A percentile compares a stretch with the other conserved stretches of the same genome.
phyloP scores from a whole-genome alignment of 2,888 invertebrate species.

The Flexamia atlantica region DNA sequence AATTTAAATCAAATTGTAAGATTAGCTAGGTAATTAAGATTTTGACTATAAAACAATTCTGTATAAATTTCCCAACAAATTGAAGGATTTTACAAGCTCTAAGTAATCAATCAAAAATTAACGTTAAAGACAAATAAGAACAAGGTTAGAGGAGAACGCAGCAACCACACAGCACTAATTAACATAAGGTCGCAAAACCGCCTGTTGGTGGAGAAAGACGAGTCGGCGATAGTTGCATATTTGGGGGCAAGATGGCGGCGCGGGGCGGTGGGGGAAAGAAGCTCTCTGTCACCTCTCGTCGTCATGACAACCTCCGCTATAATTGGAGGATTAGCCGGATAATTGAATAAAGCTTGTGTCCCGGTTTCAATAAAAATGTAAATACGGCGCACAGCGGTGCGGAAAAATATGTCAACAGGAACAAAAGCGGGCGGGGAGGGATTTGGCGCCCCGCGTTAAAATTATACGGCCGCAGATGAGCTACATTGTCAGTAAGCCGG shows the following conservation, averaged over 20 bases:
- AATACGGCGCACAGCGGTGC: constrained; percentile 62
- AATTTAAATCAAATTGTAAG: no score
- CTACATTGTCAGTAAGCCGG: constrained; percentile 43
- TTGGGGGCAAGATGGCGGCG: constrained; percentile 52
- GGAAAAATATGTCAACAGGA: constrained; percentile 63
- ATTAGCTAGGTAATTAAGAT: no score
- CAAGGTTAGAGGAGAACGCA: no score
- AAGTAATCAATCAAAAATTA: no score
- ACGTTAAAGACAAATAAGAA: no score
- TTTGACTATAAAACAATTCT: no score
- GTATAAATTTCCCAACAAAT: no score
- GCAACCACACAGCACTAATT: constrained; percentile 8
- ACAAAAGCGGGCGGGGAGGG: constrained; percentile 52
- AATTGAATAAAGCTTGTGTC: constrained; percentile 70
- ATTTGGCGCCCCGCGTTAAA: constrained; percentile 33
- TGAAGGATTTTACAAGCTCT: no score
- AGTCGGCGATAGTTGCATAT: constrained; percentile 50
- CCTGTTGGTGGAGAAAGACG: constrained; percentile 24
- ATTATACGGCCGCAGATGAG: constrained; percentile 52
- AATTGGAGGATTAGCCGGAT: constrained; percentile 71
- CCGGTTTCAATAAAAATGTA: constrained; percentile 66
- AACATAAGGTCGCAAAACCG: constrained; percentile 28
- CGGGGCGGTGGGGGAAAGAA: constrained; percentile 28
- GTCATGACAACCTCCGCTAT: constrained; percentile 64
- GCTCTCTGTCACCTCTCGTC: constrained; percentile 61